Evolutionary conservation across 2,797 vertebrate species (phyloP), one percentile per base, ranked within the genome.

Genomic region (Oryzias dopingdopingensis): DNA sequence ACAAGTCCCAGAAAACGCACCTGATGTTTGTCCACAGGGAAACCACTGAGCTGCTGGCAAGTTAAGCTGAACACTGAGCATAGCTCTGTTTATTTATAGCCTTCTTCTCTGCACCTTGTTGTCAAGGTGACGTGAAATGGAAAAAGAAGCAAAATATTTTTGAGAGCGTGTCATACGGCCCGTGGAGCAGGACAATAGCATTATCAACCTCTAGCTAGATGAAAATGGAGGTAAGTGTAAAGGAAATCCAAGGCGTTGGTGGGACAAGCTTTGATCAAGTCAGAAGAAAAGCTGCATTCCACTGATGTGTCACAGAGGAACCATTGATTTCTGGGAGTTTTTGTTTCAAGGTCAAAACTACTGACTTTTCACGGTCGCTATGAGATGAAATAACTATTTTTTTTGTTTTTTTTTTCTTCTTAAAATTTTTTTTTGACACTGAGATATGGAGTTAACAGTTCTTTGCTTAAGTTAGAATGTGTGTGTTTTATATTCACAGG

Each of bases 121-220:
- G 41, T 63, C 61, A 56, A 16, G 52, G 52, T 56, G 61, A 63
- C 45, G 45, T 50, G 52, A 56, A 44, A 63, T 54, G 51, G 37
- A 41, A 18, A 26, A 42, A 26, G 1, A 2, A 17, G 17, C 26
- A 44, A 17, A 14, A 26, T 22, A 14, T 46, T 6, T 23, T n/a
- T 41, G 49, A 18, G 42, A n/a, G 26, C 8, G 20, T 5, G 14
- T 45, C 47, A 16, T 26, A 16, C 18, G 16, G 22, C 15, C 13
- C 18, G 40, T 0, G 37, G 51, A 59, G 41, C 42, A n/a, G 43
- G 48, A 24, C 42, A 41, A 6, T 37, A 4, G 45, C 32, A 37
- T 37, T 1, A 24, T 14, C 42, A 26, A 42, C 13, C 42, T 23
- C 24, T 29, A n/a, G 0, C 14, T 56, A 17, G 44, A 45, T 50